Base-by-base conservation (phyloP, 30 jellyfish, hydroid and myxozoan species). In the Nemopilema nomurai region DNA sequence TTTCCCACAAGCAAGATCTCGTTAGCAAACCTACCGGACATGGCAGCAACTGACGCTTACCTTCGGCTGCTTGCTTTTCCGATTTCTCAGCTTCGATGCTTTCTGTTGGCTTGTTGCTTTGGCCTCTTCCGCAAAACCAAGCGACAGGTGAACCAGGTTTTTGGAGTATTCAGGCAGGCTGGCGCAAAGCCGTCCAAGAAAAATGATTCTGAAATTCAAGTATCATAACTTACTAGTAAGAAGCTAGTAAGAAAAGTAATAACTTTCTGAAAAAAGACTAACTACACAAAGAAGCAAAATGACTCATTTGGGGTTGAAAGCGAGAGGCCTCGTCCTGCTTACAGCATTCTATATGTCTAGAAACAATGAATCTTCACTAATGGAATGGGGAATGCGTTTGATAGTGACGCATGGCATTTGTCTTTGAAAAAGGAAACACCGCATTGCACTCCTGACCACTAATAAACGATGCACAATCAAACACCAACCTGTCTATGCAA, bases 61-160 rank as follows among this genome's bases (percentile, higher is more conserved):
- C 89, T 67, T 79, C 0, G 81, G 71, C 75, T 67, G 83, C 31
- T 49, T 81, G 20, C 75, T 16, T 28, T 74, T 84, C 50, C 87
- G 62, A 63, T 73, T 87, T 16, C 76, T 63, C 52, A 18, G 76
- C 49, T 67, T 84, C 23, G 69, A 41, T 57, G 77, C 70, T 50
- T 28, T 84, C 62, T 84, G 87, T 0, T 16, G 33, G 24, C 41
- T 23, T 18, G 51, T 65, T 26, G 80, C 49, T 57, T 74, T 84
- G 16, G 76, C 87, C 79, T 73, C 93, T 19, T 84, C 93, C 29
- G 75, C 83, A 77, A 74, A 71, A 51, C 82, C 84, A 41, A 81
- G 32, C 26, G 93, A 62, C 67, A 84, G 93, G 27, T 86, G 51
- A 63, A 62, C 74, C 28, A 84, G 53, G 63, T 74, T 84, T 31